These are phyloP conservation scores for Alca torda DNA, from an alignment of 2,797 vertebrate species.

Conservation along the genomic window DNA sequence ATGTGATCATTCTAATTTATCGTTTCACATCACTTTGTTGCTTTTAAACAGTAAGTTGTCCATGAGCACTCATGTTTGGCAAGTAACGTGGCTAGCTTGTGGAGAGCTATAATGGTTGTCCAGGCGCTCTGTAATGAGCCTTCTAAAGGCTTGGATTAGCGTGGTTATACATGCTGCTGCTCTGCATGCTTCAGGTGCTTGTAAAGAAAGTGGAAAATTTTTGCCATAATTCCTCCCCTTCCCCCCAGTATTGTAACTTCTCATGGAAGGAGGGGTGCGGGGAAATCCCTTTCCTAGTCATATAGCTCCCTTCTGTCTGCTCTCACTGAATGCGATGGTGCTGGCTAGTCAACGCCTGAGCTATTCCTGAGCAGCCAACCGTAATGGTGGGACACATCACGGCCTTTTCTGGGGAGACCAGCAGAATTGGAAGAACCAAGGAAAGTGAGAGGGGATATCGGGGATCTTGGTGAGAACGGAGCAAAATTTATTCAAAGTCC, in stretches of 20 bases:
- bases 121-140: background rate
- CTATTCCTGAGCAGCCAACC: background rate
- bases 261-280: no score
- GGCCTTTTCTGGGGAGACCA: background rate
- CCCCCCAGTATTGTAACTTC: background rate
- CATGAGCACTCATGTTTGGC: background rate
- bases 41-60: background rate
- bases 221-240: background rate
- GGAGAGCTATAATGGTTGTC: background rate
- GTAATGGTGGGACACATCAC: background rate
- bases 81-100: background rate
- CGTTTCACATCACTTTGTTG: background rate
- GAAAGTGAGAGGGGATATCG: background rate
- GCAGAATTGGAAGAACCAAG: background rate
- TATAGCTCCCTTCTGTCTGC: background rate
- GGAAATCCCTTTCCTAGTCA: background rate
- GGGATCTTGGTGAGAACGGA: background rate
- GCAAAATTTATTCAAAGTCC: background rate
- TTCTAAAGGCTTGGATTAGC: background rate
- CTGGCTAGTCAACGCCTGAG: background rate
- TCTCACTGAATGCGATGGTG: background rate
- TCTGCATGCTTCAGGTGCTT: background rate
- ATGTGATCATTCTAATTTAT: rapidly evolving
- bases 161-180: background rate
- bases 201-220: background rate